Percentiles rank a stretch among this genome's conserved stretches.
phyloP scores from a whole-genome alignment of 2,113 vertebrate species.

The Myotis davidii region DNA sequence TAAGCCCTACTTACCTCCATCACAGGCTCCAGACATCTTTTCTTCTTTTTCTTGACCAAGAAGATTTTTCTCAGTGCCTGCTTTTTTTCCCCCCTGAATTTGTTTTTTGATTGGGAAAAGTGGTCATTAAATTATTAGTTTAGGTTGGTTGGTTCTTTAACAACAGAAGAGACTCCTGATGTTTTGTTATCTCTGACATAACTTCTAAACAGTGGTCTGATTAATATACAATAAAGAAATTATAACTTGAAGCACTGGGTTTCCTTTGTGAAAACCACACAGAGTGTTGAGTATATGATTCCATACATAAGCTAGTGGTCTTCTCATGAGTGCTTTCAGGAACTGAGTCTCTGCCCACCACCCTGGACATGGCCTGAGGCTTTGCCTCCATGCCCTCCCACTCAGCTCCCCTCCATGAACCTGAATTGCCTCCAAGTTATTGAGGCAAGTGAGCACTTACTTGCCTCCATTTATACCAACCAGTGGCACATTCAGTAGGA shows the following conservation, averaged over 20 bases:
- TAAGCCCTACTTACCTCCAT: conserved; percentile 92
- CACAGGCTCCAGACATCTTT: conserved; percentile 92
- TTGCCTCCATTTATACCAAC: conserved; percentile 43
- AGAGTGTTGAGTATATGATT: neutral
- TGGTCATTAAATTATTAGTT: conserved; percentile 86
- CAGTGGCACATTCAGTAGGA: conserved; percentile 66
- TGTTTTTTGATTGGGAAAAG: conserved; percentile 84
- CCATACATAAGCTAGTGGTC: neutral
- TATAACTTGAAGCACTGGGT: conserved; percentile 51
- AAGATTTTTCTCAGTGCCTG: conserved; percentile 81
- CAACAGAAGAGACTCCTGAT: conserved; percentile 73
- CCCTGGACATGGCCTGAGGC: neutral
- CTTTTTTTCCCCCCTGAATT: conserved; percentile 73
- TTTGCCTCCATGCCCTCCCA: neutral
- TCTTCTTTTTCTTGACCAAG: conserved; percentile 92
- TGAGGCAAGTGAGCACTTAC: conserved; percentile 31
- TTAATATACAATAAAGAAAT: conserved; percentile 58
- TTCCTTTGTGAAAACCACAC: neutral
- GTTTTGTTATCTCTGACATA: conserved; percentile 76
- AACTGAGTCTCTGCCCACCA: neutral
- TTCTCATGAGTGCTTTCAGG: neutral
- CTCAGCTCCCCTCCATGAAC: neutral
- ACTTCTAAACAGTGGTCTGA: conserved; percentile 71
- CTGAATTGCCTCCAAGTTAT: neutral
- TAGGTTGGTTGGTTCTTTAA: conserved; percentile 82